phyloP scores from a whole-genome alignment of 2,888 invertebrate species.

The Dermolepida albohirtum region DNA sequence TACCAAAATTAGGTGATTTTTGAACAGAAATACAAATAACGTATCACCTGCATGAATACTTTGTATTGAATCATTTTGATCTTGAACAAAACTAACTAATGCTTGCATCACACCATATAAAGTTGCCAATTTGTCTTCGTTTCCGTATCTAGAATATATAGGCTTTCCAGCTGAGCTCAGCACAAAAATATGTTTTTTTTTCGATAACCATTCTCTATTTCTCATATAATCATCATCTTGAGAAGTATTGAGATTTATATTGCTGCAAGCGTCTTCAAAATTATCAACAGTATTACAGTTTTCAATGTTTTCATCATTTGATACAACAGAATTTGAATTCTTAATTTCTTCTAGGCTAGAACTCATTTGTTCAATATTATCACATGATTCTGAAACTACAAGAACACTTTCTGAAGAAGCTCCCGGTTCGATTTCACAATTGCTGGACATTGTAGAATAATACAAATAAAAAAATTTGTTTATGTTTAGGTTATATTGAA shows the following conservation, averaged over 20 bases:
- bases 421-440: conserved; percentile 68
- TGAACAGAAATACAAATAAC: conserved; percentile 90
- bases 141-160: conserved; percentile 93
- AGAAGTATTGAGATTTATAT: conserved; percentile 45
- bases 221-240: conserved; percentile 74
- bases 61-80: conserved; percentile 85
- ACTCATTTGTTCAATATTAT: conserved; percentile 76
- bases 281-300: conserved; percentile 53
- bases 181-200: conserved; percentile 93
- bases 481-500: too few species aligned
- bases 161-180: conserved; percentile 97
- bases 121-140: conserved; percentile 93
- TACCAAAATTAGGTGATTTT: conserved; percentile 92
- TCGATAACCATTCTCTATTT: conserved; percentile 80
- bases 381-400: conserved; percentile 77
- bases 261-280: conserved; percentile 49
- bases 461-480: not conserved
- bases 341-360: conserved; percentile 73
- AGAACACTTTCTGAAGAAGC: conserved; percentile 76
- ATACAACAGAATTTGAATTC: conserved; percentile 65
- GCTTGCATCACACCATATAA: conserved; percentile 96
- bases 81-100: conserved; percentile 89
- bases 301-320: conserved; percentile 47
- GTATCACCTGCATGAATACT: conserved; percentile 88
- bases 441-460: conserved; percentile 50